phyloP scores from a whole-genome alignment of 2,113 vertebrate species.

The Corythornis cristatus region DNA sequence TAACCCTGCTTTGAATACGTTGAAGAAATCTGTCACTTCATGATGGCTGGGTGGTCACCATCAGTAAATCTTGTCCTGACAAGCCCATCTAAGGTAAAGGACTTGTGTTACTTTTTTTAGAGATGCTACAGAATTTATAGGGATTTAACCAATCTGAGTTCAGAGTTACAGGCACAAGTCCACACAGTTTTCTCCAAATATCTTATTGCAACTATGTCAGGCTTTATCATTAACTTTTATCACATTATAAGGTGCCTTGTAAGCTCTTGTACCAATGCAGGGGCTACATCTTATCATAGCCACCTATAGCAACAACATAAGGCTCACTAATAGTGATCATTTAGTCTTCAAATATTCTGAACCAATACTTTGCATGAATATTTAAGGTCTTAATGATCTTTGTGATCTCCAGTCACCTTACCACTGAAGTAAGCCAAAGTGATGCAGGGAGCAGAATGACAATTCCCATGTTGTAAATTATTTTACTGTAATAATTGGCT shows the following conservation, averaged over 20 bases:
- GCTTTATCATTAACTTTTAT: constrained; percentile 79
- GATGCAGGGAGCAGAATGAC: constrained; percentile 73
- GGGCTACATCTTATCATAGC: constrained; percentile 73
- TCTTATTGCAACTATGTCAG: constrained; percentile 80
- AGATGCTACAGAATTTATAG: constrained; percentile 56
- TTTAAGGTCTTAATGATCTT: constrained; percentile 72
- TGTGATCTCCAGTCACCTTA: constrained; percentile 76
- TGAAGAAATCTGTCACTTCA: constrained; percentile 74
- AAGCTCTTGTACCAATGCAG: constrained; percentile 74
- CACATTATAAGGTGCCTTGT: constrained; percentile 78
- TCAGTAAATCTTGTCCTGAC: constrained; percentile 82
- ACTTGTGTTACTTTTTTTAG: constrained; percentile 54
- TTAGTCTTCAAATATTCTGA: constrained; percentile 80
- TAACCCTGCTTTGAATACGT: constrained; percentile 70
- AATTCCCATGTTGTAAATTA: constrained; percentile 77
- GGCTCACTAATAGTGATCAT: constrained; percentile 84
- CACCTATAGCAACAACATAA: constrained; percentile 64
- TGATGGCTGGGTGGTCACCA: constrained; percentile 81
- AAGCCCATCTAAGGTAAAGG: constrained; percentile 81
- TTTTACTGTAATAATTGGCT: constrained; percentile 82
- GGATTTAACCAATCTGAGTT: constrained; percentile 78
- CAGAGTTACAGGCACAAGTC: constrained; percentile 74
- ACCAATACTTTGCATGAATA: constrained; percentile 81
- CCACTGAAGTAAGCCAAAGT: constrained; percentile 81
- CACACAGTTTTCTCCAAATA: constrained; percentile 71